A percentile compares a stretch with the other conserved stretches of the same genome.
These are phyloP conservation scores for Acanthisitta chloris DNA, from an alignment of 2,113 vertebrate genomes.

Conservation along the genomic window DNA sequence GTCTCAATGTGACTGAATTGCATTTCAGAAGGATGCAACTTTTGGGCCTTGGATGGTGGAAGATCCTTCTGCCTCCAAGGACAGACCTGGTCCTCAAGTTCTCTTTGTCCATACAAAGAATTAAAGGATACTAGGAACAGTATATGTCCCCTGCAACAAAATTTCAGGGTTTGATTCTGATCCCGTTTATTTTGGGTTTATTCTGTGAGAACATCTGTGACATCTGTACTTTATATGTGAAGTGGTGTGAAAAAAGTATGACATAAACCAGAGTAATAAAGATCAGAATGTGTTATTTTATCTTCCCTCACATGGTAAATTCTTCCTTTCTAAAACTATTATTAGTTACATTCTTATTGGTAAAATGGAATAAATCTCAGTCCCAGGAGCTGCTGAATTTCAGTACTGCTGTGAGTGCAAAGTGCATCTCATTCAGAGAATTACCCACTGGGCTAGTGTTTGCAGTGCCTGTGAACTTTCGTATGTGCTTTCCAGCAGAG, in stretches of 20 bases:
- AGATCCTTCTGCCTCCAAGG: not conserved
- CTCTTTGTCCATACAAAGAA: not conserved
- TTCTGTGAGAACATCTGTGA: not conserved
- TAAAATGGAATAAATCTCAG: conserved; percentile 33
- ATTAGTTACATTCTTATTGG: conserved; percentile 33
- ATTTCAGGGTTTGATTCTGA: not conserved
- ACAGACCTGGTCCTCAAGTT: not conserved
- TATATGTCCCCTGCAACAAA: not conserved
- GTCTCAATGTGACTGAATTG: not conserved
- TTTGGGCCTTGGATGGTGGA: not conserved
- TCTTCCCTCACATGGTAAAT: not conserved
- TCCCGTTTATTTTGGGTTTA: not conserved
- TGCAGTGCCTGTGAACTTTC: conserved; percentile 60
- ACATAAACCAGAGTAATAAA: not conserved
- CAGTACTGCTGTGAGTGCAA: conserved; percentile 61
- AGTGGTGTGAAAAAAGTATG: not conserved
- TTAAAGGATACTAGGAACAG: not conserved
- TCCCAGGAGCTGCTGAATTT: conserved; percentile 28
- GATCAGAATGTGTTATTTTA: not conserved
- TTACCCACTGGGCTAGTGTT: conserved; percentile 56
- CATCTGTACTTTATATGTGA: not conserved
- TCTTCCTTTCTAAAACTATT: conserved; percentile 30
- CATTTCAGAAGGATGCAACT: not conserved
- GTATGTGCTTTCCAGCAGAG: conserved; percentile 48
- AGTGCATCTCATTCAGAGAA: conserved; percentile 60